Conservation (phyloP, 2,888 invertebrate species). For the Adineta ricciae region DNA sequence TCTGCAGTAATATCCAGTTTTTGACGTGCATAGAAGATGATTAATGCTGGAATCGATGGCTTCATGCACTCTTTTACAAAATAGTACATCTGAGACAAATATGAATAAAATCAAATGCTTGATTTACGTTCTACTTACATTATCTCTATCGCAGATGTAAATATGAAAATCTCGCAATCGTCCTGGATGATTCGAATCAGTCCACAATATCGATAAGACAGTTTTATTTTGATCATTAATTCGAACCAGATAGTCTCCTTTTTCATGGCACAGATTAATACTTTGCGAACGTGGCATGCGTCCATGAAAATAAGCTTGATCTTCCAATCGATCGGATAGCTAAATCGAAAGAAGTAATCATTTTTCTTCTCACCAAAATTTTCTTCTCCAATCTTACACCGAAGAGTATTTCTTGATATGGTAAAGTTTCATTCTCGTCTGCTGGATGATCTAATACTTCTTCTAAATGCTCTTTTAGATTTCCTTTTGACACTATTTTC, state of each 20-base stretch:
- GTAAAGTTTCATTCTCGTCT: neutral
- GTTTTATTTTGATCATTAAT: conserved; percentile 55
- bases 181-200: neutral
- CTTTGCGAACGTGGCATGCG: conserved; percentile 89
- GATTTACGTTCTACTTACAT: neutral
- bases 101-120: neutral
- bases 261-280: conserved; percentile 72
- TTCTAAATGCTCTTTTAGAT: neutral
- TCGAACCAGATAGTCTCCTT: conserved; percentile 85
- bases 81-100: neutral
- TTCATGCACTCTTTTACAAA: neutral
- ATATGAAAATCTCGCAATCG: neutral
- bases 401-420: neutral
- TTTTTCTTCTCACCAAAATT: neutral
- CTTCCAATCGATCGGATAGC: conserved; percentile 56
- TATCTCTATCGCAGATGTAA: neutral
- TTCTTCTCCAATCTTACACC: neutral
- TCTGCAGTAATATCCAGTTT: neutral
- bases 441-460: neutral
- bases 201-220: neutral
- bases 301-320: conserved; percentile 92
- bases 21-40: neutral
- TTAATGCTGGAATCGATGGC: neutral
- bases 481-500: neutral
- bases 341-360: neutral